Base-by-base conservation (phyloP, 1,140 invertebrate genomes). In the Saccostrea echinata region DNA sequence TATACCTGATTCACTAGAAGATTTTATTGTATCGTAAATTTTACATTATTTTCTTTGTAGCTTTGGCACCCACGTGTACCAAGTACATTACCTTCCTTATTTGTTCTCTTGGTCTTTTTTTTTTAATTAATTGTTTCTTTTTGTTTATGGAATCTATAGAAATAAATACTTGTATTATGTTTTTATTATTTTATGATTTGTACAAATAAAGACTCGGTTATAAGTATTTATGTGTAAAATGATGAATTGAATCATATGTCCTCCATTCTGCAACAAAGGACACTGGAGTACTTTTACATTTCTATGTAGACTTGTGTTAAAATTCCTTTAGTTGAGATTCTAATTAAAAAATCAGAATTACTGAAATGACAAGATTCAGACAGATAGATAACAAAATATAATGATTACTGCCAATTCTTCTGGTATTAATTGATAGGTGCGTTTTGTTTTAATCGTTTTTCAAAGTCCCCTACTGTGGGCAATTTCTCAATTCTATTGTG, bases 381-480 rank as follows among this genome's bases (percentile, higher is more conserved):
- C 24, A 13, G 24, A 71, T 33, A 30, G 68, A 16, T 27, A 33
- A 71, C 68, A 71, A 71, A 27, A 11, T 30, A 30, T 71, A 71
- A 71, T 71, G 68, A 27, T 33, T 71, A 11, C 68, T 71, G 24
- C 68, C 68, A 71, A 71, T 71, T 71, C n/a, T 33, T 33, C 27
- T 71, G 68, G 68, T 33, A 71, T 71, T 71, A 71, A 71, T 71
- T 71, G 68, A 71, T 30, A 71, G 68, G 68, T 71, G 68, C 27
- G 68, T 71, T 71, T 71, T 71, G 68, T 71, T 71, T 43, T 71
- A 71, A 30, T 71, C 24, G 68, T 11, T 33, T 71, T 71, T 43
- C 2, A 71, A 71, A 71, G 68, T 71, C 30, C 68, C 68, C 68
- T 71, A 27, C 68, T 30, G 68, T 24, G 68, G 13, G 12, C 11